Conservation (phyloP, 2,888 invertebrate genomes). For the Aleiodes alternator region DNA sequence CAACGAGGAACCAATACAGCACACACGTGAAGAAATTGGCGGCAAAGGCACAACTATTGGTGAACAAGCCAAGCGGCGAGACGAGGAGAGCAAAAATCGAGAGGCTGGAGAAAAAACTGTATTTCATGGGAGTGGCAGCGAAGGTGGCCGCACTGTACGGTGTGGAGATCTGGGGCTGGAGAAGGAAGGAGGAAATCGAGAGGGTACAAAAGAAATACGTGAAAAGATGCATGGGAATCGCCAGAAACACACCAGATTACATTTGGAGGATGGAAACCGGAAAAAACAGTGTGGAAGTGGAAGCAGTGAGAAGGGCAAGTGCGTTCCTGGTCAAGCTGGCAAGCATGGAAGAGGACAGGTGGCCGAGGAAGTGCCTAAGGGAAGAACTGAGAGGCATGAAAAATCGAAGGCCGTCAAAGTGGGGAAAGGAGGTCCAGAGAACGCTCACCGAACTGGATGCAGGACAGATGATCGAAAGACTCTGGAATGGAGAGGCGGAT, state of each 20-base stretch:
- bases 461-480: background rate
- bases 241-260: constrained; percentile 12
- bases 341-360: background rate
- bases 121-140: no score
- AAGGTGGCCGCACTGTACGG: no score
- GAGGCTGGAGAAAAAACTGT: background rate
- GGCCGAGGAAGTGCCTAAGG: background rate
- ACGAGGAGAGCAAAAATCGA: background rate
- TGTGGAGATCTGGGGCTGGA: no score
- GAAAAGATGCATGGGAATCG: background rate
- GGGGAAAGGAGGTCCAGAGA: background rate
- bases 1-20: no score
- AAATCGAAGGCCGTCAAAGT: background rate
- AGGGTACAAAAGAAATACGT: constrained; percentile 10
- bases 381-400: background rate
- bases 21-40: no score
- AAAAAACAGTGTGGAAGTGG: background rate
- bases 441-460: background rate
- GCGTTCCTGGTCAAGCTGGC: background rate
- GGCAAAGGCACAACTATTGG: no score
- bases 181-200: no score
- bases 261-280: constrained; percentile 3
- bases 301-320: no score
- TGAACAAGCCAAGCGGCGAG: background rate
- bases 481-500: no score